Base-by-base conservation (phyloP, 2,888 invertebrate species). In the Pilophorus perplexus region DNA sequence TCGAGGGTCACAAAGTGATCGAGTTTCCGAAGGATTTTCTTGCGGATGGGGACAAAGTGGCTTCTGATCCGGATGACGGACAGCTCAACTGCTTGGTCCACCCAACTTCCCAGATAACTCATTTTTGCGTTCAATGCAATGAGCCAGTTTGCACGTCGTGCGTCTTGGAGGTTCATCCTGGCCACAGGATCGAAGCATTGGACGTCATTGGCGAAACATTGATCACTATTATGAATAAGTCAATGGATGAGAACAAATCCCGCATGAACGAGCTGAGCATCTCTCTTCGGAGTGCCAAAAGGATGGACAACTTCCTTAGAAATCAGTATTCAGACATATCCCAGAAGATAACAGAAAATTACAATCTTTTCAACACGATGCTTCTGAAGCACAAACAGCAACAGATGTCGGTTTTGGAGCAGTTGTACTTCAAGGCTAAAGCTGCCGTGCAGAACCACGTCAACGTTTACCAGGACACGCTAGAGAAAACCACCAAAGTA, bases 111-210 rank as follows among this genome's bases (percentile, higher is more conserved):
- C 82, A 90, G 70, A 80, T 98, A 50, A 93, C 93, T 79, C 96
- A 90, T 77, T 98, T 89, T 78, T 99, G 98, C 78, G 88, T 91
- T 75, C 90, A 91, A 12, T 99, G 98, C 80, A 87, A 89, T 71
- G 84, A 90, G 70, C 90, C 95, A 8, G 89, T 95, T 40, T 98
- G 98, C 83, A 91, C 93, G 77, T 95, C 97, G 76, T 98, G 98
- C 80, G 89, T 93, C 16, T 82, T 88, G 64, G 80, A 88, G 68
- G 96, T 96, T 73, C 96, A 96, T 76, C 88, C 89, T 80, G 72
- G 81, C 74, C 95, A 96, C 77, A 93, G 93, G 73, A 88, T 88
- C 74, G 93, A 93, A 75, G 88, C 89, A 75, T 83, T 94, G 72
- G 85, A 86, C 67, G 91, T 93, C 69, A 86, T 88, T 52, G 86